Evolutionary conservation across 2,797 vertebrate species (phyloP), one percentile per base, ranked within the genome.

Genomic region (Pachyuromys duprasi): DNA sequence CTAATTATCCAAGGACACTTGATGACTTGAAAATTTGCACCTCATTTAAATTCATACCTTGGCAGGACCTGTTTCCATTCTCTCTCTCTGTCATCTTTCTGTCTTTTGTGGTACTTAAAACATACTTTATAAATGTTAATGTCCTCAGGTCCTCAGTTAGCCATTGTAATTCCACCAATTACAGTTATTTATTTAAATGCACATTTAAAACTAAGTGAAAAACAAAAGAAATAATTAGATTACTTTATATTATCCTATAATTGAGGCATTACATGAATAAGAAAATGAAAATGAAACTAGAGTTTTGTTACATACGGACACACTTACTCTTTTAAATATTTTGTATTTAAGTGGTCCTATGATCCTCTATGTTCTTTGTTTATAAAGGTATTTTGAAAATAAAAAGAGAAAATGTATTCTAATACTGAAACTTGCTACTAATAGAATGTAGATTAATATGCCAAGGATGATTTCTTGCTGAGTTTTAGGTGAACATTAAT

Each of bases 381-480:
- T 96, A 2, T 42, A 20, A 55, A 8, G 3, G 3, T 22, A 62
- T 93, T 91, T 67, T 91, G 31, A 95, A 95, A 96, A 94, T 80
- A 39, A 94, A 89, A 83, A 84, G 1, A 76, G 75, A 74, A 90
- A 96, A 97, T 90, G 65, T 96, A 86, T 87, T 90, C 12, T 33
- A 22, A 89, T 1, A 57, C 31, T 95, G 53, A 97, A 97, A 97
- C 95, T 70, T 94, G 0, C 20, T 96, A 20, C 90, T 97, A 96
- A 91, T 92, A 57, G 72, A 97, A 95, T 88, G 86, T 57, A 95
- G 92, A 98, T 96, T 96, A 97, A 96, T 97, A 94, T 91, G 55
- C 22, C 84, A 91, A 96, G 87, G 74, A 83, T 24, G 4, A 96
- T 96, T 97, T 96, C 90, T 95, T 95, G 74, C 39, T 93, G 14